These are phyloP conservation scores for Carduelis carduelis DNA, from an alignment of 2,797 vertebrate genomes.

Conservation along the genomic window DNA sequence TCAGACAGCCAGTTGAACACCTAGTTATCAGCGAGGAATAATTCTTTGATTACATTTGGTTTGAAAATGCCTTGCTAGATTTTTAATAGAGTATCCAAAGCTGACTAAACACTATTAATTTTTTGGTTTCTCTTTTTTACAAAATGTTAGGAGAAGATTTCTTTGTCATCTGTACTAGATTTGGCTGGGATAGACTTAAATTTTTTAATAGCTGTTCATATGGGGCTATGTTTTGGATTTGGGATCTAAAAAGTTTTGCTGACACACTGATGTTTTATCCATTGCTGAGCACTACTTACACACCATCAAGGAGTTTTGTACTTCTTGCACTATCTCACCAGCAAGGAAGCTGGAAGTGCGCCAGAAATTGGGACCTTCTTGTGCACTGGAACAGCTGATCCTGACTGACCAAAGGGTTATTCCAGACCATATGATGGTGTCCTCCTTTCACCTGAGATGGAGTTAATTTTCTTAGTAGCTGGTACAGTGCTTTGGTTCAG, in stretches of 20 bases:
- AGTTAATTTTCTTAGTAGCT: not conserved
- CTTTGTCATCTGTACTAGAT: not conserved
- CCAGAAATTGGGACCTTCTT: not conserved
- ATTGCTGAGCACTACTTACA: not conserved
- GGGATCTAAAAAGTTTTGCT: not conserved
- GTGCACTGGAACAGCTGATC: not conserved
- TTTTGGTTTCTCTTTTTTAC: not conserved
- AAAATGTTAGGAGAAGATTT: not conserved
- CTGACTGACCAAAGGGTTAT: not conserved
- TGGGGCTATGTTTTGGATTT: not conserved
- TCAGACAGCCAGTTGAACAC: not conserved
- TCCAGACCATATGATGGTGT: not conserved
- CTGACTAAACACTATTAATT: not conserved
- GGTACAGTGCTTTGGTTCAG: not conserved
- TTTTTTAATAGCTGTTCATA: not conserved
- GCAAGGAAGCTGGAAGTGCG: not conserved
- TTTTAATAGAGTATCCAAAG: not conserved
- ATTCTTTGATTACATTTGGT: not conserved
- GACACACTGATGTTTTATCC: not conserved
- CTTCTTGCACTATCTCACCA: not conserved
- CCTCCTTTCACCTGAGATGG: not conserved
- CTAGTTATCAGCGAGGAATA: not conserved
- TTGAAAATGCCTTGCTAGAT: not conserved
- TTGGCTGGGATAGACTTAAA: not conserved
- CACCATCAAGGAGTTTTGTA: fast-evolving